Conservation (phyloP, 2,888 invertebrate genomes). For the Tortricodes alternella region DNA sequence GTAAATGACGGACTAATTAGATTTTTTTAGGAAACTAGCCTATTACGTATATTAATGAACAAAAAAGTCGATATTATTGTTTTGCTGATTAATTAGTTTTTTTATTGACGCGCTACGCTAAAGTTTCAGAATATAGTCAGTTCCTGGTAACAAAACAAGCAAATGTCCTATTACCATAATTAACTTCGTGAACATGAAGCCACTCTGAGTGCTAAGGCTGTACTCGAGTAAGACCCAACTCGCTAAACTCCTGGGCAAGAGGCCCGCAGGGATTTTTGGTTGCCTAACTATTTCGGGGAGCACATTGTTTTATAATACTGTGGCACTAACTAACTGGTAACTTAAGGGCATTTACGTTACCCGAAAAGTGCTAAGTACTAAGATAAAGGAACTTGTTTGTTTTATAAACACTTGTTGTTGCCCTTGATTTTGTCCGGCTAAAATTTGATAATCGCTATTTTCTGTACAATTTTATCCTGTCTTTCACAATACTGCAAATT, state of each 20-base stretch:
- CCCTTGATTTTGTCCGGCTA: too few relatives aligned
- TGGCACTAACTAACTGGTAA: constrained; percentile 13
- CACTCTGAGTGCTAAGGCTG: constrained; percentile 20
- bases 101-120: too few relatives aligned
- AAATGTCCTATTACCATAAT: constrained; percentile 15
- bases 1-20: too few relatives aligned
- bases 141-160: background rate
- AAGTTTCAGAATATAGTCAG: too few relatives aligned
- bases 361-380: background rate
- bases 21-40: too few relatives aligned
- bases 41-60: too few relatives aligned
- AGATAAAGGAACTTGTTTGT: too few relatives aligned
- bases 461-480: too few relatives aligned
- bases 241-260: constrained; percentile 17
- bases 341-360: constrained; percentile 7
- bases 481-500: too few relatives aligned
- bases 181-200: constrained; percentile 22
- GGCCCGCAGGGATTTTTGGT: constrained; percentile 27
- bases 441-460: too few relatives aligned
- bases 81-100: too few relatives aligned
- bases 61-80: too few relatives aligned
- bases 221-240: constrained; percentile 5
- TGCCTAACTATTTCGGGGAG: constrained; percentile 15
- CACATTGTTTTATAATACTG: constrained; percentile 23
- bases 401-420: background rate